Evolutionary conservation across 1,140 invertebrate species (phyloP).

Genomic region (Sipha flava): DNA sequence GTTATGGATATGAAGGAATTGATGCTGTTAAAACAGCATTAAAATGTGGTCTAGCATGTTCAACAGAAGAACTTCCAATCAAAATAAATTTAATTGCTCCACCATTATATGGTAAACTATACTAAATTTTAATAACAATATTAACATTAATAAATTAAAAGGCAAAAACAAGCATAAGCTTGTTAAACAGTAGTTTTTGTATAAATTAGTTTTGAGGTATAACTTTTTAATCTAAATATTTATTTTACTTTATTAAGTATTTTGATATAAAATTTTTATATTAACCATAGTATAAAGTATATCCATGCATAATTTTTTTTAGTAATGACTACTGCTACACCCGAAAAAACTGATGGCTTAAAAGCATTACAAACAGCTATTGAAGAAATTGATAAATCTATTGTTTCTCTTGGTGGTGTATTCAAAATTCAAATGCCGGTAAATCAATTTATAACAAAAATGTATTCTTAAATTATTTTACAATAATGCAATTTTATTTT

Average conservation of each 20-base stretch:
- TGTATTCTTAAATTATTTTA: not conserved
- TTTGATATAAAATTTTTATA: too few species aligned
- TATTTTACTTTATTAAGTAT: too few species aligned
- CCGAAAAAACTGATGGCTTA: slow-evolving; percentile 89
- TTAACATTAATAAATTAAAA: too few species aligned
- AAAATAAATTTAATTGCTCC: slow-evolving; percentile 99
- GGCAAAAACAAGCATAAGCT: too few species aligned
- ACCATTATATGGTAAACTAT: slow-evolving; percentile 72
- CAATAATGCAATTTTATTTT: not conserved
- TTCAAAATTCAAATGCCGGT: slow-evolving; percentile 93
- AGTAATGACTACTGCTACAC: slow-evolving; percentile 97
- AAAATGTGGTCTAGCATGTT: slow-evolving; percentile 81
- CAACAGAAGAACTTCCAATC: slow-evolving; percentile 87
- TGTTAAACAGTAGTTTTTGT: too few species aligned
- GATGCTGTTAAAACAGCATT: slow-evolving; percentile 95
- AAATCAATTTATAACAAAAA: slow-evolving; percentile 44
- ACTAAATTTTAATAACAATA: not conserved
- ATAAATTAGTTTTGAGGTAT: too few species aligned
- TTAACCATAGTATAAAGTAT: not conserved
- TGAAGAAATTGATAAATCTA: slow-evolving; percentile 75
- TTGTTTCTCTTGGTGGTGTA: slow-evolving; percentile 75
- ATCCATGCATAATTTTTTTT: slow-evolving; percentile 38
- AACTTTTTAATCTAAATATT: too few species aligned
- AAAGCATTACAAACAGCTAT: slow-evolving; percentile 82
- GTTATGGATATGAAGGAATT: slow-evolving; percentile 97